Evolutionary conservation across 2,888 invertebrate genomes (phyloP).

Genomic region (Agriopis marginaria): DNA sequence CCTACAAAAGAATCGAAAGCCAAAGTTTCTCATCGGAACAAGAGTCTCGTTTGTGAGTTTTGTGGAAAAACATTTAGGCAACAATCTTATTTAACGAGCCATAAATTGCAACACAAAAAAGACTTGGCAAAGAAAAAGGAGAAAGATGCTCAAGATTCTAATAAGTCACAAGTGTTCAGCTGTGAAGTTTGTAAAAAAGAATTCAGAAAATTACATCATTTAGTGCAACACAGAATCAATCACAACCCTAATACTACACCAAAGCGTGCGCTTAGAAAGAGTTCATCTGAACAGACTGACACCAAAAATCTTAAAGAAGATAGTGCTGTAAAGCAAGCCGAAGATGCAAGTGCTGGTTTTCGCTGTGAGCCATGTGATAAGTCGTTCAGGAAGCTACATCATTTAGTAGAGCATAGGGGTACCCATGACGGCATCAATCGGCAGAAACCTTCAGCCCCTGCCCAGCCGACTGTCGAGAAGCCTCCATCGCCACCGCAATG

Average conservation of each 20-base stretch:
- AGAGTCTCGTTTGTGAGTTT: conserved; percentile 73
- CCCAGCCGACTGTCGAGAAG: conserved; percentile 54
- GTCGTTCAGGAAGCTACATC: conserved; percentile 82
- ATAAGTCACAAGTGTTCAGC: conserved; percentile 58
- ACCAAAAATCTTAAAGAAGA: conserved; percentile 59
- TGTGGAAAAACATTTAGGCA: conserved; percentile 83
- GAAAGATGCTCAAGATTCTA: conserved; percentile 46
- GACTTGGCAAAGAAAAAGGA: conserved; percentile 62
- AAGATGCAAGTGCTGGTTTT: conserved; percentile 76
- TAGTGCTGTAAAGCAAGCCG: conserved; percentile 56
- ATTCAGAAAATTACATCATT: conserved; percentile 79
- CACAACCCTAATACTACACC: conserved; percentile 64
- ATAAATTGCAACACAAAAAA: conserved; percentile 75
- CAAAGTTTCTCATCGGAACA: conserved; percentile 28
- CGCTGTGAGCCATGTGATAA: conserved; percentile 83
- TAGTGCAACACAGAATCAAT: conserved; percentile 79
- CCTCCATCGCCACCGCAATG: conserved; percentile 67
- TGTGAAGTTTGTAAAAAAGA: conserved; percentile 82
- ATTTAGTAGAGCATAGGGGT: conserved; percentile 82
- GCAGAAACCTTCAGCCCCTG: conserved; percentile 58
- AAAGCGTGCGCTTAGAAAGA: conserved; percentile 64
- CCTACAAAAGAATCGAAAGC: conserved; percentile 13
- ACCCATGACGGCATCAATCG: conserved; percentile 79
- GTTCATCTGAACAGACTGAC: conserved; percentile 70
- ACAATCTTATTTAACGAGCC: conserved; percentile 76